These are phyloP conservation scores for Actinemys pallida DNA, from an alignment of 2,113 vertebrate species.

Conservation along the genomic window DNA sequence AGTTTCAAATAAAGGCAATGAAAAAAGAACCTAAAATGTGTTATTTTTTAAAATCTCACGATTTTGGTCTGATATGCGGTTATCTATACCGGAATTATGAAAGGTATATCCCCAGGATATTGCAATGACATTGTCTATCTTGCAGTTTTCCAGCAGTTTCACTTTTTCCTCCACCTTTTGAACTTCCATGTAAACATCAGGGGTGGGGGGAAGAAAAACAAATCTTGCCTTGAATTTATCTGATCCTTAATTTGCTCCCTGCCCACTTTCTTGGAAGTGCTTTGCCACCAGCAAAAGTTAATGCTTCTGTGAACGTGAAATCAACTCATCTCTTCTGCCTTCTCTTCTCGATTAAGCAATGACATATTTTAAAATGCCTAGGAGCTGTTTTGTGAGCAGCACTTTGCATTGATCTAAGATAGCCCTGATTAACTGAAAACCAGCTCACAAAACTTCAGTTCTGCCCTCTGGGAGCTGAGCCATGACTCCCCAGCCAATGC, in stretches of 20 bases:
- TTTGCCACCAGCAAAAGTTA: not conserved
- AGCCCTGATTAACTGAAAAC: not conserved
- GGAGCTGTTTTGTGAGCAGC: not conserved
- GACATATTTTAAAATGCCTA: not conserved
- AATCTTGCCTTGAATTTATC: not conserved
- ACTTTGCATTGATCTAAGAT: not conserved
- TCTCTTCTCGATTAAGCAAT: not conserved
- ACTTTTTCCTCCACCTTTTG: not conserved
- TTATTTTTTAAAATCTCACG: not conserved
- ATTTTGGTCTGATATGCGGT: not conserved
- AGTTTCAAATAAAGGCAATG: not conserved
- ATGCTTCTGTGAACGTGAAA: not conserved
- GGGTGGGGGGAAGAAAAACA: not conserved
- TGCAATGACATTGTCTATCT: not conserved
- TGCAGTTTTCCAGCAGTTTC: not conserved
- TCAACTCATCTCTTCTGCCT: not conserved
- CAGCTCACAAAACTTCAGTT: not conserved
- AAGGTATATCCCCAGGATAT: not conserved
- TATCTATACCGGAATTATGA: not conserved
- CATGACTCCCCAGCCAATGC: fast-evolving
- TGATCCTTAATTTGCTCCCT: not conserved
- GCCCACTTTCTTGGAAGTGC: not conserved
- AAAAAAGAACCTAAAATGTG: not conserved
- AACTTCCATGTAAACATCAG: not conserved
- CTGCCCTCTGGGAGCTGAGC: not conserved